These are phyloP conservation scores for Philotrypesis tridentata DNA, from an alignment of 1,140 invertebrate genomes.

Conservation along the genomic window DNA sequence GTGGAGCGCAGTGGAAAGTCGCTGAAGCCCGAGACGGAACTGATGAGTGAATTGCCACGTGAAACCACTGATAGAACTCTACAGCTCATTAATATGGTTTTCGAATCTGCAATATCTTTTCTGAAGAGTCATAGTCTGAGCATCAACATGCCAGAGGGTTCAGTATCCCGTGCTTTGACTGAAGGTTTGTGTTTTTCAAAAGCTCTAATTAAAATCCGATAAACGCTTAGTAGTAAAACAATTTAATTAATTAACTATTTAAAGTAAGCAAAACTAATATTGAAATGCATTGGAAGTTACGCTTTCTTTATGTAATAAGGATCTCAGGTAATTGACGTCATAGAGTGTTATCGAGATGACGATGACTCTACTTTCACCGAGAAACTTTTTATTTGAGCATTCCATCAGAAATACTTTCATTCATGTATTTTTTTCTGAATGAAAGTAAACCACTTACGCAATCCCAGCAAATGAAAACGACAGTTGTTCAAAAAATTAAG, in stretches of 20 bases:
- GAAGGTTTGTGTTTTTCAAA: constrained; percentile 27
- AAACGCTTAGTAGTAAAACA: not conserved
- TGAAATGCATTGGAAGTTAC: not conserved
- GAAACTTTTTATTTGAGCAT: constrained; percentile 18
- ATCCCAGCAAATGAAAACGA: not conserved
- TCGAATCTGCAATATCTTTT: constrained; percentile 75
- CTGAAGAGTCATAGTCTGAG: constrained; percentile 77
- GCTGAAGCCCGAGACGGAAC: constrained; percentile 73
- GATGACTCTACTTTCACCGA: constrained; percentile 34
- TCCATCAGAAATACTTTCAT: constrained; percentile 26
- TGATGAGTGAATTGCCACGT: constrained; percentile 73
- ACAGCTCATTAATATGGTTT: constrained; percentile 74
- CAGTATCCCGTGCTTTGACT: constrained; percentile 14
- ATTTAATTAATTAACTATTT: not conserved
- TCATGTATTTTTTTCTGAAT: constrained; percentile 26
- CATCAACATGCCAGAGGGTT: constrained; percentile 73
- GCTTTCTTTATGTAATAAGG: constrained; percentile 11
- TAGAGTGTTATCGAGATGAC: not conserved
- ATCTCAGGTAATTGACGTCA: constrained; percentile 38
- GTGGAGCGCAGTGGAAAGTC: constrained; percentile 72
- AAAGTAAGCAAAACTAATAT: not conserved
- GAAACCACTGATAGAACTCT: constrained; percentile 72
- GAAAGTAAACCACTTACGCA: not conserved
- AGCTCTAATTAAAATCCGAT: not conserved
- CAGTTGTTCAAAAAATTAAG: too few relatives aligned